Percentiles rank a stretch among this genome's conserved stretches.
Evolutionary conservation across 2,888 invertebrate genomes (phyloP).

Genomic region (Drosophila yooni): DNA sequence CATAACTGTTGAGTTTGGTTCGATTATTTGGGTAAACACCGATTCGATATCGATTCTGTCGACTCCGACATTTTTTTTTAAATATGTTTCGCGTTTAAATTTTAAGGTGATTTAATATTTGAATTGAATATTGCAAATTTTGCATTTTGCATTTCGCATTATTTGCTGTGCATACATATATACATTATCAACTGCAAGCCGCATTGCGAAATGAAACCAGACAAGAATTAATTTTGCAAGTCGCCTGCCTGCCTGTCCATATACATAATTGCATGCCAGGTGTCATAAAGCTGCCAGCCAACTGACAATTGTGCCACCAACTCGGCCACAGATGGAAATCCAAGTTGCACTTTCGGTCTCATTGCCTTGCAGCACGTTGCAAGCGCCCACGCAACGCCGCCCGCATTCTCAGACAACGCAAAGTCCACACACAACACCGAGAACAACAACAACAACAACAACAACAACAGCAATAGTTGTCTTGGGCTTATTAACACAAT

Average conservation of each 20-base stretch:
- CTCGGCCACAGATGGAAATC: constrained; percentile 20
- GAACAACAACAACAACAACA: not conserved
- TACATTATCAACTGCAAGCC: constrained; percentile 6
- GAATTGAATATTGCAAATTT: not conserved
- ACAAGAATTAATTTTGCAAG: constrained; percentile 35
- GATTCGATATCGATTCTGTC: not conserved
- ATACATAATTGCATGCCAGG: constrained; percentile 64
- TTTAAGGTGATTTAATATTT: not conserved
- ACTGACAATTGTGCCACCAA: constrained; percentile 49
- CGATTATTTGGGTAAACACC: not conserved
- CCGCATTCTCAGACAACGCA: constrained; percentile 67
- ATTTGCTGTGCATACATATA: not conserved
- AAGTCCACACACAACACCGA: constrained; percentile 21
- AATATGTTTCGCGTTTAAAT: not conserved
- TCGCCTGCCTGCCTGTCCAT: constrained; percentile 16
- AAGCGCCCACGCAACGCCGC: constrained; percentile 50
- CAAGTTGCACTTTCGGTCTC: constrained; percentile 51
- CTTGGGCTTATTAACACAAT: constrained; percentile 49
- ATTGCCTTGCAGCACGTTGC: constrained; percentile 16
- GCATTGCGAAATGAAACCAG: constrained; percentile 34
- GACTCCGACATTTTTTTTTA: not conserved
- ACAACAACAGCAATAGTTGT: not conserved
- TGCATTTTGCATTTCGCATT: not conserved
- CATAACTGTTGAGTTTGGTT: not conserved
- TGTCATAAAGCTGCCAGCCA: constrained; percentile 67